Percentiles rank a stretch among this genome's conserved stretches.
Evolutionary conservation across 2,113 vertebrate genomes (phyloP).

Genomic region (Corydoras sp.): DNA sequence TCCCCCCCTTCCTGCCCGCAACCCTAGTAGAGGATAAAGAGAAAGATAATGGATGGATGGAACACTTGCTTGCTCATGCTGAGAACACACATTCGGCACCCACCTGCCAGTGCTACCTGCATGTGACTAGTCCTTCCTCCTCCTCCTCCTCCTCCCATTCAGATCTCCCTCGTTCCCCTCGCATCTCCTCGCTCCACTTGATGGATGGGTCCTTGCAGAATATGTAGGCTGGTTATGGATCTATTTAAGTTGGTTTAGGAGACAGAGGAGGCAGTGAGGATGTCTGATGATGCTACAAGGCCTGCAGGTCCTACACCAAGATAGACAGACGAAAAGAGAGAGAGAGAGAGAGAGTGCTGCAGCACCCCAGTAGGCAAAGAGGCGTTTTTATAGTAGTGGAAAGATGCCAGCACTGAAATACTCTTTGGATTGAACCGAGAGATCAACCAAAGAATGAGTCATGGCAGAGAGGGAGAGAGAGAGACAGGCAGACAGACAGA

Average conservation of each 20-base stretch:
- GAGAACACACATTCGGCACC: too few species aligned
- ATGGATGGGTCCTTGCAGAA: slow-evolving; percentile 23
- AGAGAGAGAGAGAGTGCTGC: not conserved
- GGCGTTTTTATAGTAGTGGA: slow-evolving; percentile 33
- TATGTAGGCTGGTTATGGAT: slow-evolving; percentile 27
- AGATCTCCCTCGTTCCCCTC: not conserved
- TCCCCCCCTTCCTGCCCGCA: too few species aligned
- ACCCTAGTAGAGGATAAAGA: too few species aligned
- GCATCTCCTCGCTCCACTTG: not conserved
- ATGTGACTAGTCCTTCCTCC: too few species aligned
- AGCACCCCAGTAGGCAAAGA: slow-evolving; percentile 24
- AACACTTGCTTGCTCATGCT: too few species aligned
- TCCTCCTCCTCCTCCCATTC: not conserved
- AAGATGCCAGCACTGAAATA: slow-evolving; percentile 32
- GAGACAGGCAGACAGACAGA: not conserved
- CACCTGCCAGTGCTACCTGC: not conserved
- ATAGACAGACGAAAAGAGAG: slow-evolving; percentile 4
- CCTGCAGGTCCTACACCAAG: slow-evolving; percentile 7
- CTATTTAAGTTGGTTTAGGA: slow-evolving; percentile 37
- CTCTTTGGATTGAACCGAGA: slow-evolving; percentile 26
- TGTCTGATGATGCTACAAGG: slow-evolving; percentile 7
- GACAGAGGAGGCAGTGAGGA: slow-evolving; percentile 29
- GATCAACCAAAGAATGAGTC: slow-evolving; percentile 34
- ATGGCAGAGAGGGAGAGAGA: slow-evolving; percentile 14
- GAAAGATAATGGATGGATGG: too few species aligned